Conservation (phyloP, 1,140 invertebrate genomes). For the Euwallacea similis region DNA sequence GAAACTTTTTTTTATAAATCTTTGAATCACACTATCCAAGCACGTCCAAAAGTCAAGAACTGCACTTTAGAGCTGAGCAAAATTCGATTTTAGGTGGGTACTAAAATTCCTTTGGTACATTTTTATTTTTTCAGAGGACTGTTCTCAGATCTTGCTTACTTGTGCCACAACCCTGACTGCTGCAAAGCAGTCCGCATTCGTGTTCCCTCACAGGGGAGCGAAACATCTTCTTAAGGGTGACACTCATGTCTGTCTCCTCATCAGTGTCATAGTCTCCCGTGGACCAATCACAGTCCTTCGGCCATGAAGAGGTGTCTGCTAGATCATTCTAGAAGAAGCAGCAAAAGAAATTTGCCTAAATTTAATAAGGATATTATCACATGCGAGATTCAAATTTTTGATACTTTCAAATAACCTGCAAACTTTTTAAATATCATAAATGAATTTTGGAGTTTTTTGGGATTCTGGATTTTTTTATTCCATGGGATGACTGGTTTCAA, state of each 20-base stretch:
- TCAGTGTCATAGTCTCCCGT: constrained; percentile 60
- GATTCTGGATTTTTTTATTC: too few relatives aligned
- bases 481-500: too few relatives aligned
- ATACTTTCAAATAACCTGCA: too few relatives aligned
- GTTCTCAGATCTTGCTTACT: constrained; percentile 9
- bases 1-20: too few relatives aligned
- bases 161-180: constrained; percentile 43
- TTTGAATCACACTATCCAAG: too few relatives aligned
- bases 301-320: constrained; percentile 52
- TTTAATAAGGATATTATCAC: too few relatives aligned
- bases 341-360: too few relatives aligned
- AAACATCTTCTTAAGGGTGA: constrained; percentile 42
- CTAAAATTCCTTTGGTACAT: neutral
- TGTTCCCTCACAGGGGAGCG: constrained; percentile 45
- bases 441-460: too few relatives aligned
- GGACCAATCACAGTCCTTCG: constrained; percentile 64
- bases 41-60: too few relatives aligned
- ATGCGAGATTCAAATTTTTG: too few relatives aligned
- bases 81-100: neutral
- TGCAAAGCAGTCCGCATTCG: constrained; percentile 47
- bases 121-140: neutral
- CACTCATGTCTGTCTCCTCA: constrained; percentile 55
- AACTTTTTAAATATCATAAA: too few relatives aligned
- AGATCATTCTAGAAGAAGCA: constrained; percentile 45
- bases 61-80: too few relatives aligned